phyloP scores from a whole-genome alignment of 1,140 invertebrate genomes.

The Calycopis cecrops region DNA sequence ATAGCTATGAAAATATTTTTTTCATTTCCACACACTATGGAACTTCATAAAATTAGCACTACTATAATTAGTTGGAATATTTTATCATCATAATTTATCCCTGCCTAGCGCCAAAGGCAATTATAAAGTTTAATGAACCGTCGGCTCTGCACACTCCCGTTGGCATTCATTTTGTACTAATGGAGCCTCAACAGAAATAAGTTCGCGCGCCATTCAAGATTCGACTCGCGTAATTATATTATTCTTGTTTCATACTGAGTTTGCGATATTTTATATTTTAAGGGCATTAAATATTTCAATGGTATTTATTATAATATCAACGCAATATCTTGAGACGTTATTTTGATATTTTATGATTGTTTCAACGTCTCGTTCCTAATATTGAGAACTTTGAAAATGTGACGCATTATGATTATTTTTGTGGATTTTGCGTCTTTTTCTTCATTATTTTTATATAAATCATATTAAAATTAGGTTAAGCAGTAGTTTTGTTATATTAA shows the following conservation, averaged over 20 bases:
- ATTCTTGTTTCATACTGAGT: conserved; percentile 16
- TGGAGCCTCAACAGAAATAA: conserved; percentile 25
- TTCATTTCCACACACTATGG: no score
- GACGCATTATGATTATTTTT: no score
- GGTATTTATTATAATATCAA: conserved; percentile 8
- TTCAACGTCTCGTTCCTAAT: background rate
- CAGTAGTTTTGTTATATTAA: no score
- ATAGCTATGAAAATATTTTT: no score
- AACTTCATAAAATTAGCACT: conserved; percentile 10
- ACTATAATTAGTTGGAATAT: conserved; percentile 13
- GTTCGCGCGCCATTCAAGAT: conserved; percentile 15
- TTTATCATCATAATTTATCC: conserved; percentile 15
- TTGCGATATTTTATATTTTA: conserved; percentile 11
- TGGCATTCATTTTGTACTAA: conserved; percentile 26
- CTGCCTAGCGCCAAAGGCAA: conserved; percentile 29
- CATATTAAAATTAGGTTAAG: no score
- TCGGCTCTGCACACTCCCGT: conserved; percentile 26
- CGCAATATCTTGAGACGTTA: background rate
- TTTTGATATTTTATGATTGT: background rate
- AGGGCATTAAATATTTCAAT: conserved; percentile 16
- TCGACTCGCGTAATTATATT: conserved; percentile 18
- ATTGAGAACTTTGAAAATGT: background rate
- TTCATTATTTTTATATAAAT: no score
- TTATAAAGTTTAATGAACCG: conserved; percentile 46
- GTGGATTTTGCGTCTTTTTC: no score